Base-by-base conservation (phyloP, 2,888 invertebrate species). In the Volucella bombylans region DNA sequence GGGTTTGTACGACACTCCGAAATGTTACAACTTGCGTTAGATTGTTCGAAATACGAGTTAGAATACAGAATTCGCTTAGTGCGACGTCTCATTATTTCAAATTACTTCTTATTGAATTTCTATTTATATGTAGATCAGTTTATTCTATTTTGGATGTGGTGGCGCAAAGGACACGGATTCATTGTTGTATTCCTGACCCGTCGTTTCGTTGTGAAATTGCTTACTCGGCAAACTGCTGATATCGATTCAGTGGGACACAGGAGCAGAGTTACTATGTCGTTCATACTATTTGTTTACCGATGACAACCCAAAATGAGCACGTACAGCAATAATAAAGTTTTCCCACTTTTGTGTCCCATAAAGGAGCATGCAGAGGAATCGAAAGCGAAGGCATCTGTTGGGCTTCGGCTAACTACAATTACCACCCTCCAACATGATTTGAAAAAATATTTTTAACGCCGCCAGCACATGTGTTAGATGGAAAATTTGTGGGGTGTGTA, bases 51-150 rank as follows among this genome's bases (percentile, higher is more conserved):
- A 38, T 10, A n/a, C 8, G n/a, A n/a, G n/a, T n/a, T n/a, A n/a
- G 38, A 54, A 14, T 12, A 41, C 41, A 65, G 31, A 74, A 69
- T 49, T 41, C 55, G 74, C 47, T 49, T 43, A 14, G 41, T 65
- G 57, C 15, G 55, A 49, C 65, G 57, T 67, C 65, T 74, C 74
- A 59, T 74, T 74, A 74, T 59, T 59, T 23, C 43, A 57, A 57
- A 67, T 74, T 52, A 67, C 65, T 23, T 65, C 43, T 67, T 65
- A 74, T 74, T 74, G 74, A 74, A 74, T 67, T 74, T 67, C 74
- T 59, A 74, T 74, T 74, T 67, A 65, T 74, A 74, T 74, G 74
- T 67, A 67, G 57, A 74, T 74, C 65, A 38, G 59, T 59, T 74
- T 57, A 49, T 57, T 69, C 47, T 47, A 69, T 49, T 49, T 10